Evolutionary conservation across 2,797 vertebrate genomes (phyloP), one percentile per base, ranked within the genome.

Genomic region (Nyctalus aviator): DNA sequence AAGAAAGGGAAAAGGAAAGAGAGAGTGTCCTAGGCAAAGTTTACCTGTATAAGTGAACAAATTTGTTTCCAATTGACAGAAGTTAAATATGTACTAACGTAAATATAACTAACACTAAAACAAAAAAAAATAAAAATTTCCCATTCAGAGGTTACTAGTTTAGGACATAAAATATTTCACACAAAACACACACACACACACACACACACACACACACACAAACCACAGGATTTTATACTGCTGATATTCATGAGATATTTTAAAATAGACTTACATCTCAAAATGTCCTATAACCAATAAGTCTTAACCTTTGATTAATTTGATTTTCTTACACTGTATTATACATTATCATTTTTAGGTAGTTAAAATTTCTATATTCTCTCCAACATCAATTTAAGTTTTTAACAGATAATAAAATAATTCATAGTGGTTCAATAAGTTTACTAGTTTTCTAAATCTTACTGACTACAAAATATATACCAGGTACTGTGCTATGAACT

Each of bases 331-430:
- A 11, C 10, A 44, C 23, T 73, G 50, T 50, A 73, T 12, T 79
- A 91, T 84, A 87, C 17, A 21, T 79, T 37, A 84, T 50, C 64
- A 78, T 30, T 72, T 86, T 37, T 41, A 12, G 6, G 41, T 46
- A 17, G 8, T 84, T 50, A 76, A 87, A 75, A 78, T 41, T 76
- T 59, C 46, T 76, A 83, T 20, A 71, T 57, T 50, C 27, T 37
- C 23, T 90, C 21, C 18, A 79, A 44, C 2, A 25, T 30, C 13
- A 66, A n/a, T 32, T 50, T n/a, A 79, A 62, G 78, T 66, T 37
- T 20, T 88, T 91, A 66, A 72, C 21, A 57, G 10, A n/a, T 94
- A 68, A 86, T 76, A 69, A 59, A 82, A 53, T 14, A 72, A 69
- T 41, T 84, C 44, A 48, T 18, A 55, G 25, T 25, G 12, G 6